These are phyloP conservation scores for Aleiodes leptofemur DNA, from an alignment of 2,888 invertebrate species.

Conservation along the genomic window DNA sequence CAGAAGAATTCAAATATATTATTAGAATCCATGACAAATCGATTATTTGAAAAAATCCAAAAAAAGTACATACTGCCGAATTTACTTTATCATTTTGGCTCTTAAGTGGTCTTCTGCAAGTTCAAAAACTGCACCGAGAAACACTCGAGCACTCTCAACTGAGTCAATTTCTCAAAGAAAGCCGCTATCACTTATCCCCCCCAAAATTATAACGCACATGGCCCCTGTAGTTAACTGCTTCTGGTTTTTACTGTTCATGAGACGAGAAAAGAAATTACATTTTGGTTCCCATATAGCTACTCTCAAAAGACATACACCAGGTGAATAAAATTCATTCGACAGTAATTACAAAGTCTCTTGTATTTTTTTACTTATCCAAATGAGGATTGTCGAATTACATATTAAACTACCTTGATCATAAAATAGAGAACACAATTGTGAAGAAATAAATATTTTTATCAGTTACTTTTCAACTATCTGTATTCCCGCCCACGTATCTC, in stretches of 20 bases:
- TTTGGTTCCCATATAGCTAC: slow-evolving; percentile 1
- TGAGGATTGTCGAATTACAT: too few relatives aligned
- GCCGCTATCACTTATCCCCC: slow-evolving; percentile 70
- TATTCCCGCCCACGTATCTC: background rate
- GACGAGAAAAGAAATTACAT: slow-evolving; percentile 31
- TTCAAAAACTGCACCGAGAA: slow-evolving; percentile 37
- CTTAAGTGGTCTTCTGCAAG: slow-evolving; percentile 40
- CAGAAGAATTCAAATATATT: too few relatives aligned
- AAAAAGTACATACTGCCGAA: background rate
- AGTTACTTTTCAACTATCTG: too few relatives aligned
- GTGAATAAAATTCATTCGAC: background rate
- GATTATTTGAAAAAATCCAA: slow-evolving; percentile 13
- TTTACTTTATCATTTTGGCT: slow-evolving; percentile 26
- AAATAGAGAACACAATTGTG: too few relatives aligned
- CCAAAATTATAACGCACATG: slow-evolving; percentile 65
- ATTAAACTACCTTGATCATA: too few relatives aligned
- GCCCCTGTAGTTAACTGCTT: slow-evolving; percentile 60
- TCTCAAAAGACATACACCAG: slow-evolving; percentile 4
- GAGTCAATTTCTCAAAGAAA: slow-evolving; percentile 64
- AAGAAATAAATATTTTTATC: too few relatives aligned
- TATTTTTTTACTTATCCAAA: too few relatives aligned
- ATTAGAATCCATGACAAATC: slow-evolving; percentile 4
- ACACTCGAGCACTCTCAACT: slow-evolving; percentile 49
- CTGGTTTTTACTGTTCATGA: slow-evolving; percentile 22
- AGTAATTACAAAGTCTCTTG: background rate